Base-by-base conservation (phyloP, 64 coral and sea anemone species). In the Stylophora pistillata region DNA sequence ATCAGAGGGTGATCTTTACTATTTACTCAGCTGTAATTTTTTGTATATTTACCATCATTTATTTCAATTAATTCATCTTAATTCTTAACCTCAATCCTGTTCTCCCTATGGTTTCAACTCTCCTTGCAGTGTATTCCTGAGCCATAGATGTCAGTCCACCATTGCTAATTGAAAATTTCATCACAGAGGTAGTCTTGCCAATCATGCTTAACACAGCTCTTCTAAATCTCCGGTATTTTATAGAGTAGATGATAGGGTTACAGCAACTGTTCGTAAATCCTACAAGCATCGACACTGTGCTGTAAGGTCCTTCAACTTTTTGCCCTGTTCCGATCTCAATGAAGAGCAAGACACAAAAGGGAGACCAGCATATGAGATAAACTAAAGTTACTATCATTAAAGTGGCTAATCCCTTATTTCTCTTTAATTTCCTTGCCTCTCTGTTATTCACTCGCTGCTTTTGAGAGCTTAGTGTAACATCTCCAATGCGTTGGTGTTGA, bases 301-400 rank as follows among this genome's bases (percentile, higher is more conserved):
- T 21, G 28, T 68, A 68, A 18, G 32, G 61, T 0, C 81, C 82
- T 62, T 76, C 30, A 0, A 94, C 31, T 65, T 94, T 94, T 21
- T 80, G 47, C 4, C 74, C 88, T 14, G n/a, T 64, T 26, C 81
- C 93, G 3, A 94, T 94, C 55, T 94, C 93, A 55, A 94, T 32
- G 30, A 94, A 94, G 5, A 94, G 88, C 75, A 94, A 56, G n/a
- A 94, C 58, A 60, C 93, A 94, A 79, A 94, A 94, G 4, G 93
- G 93, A 7, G 93, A 94, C 93, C 93, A 94, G 27, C 93, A 94
- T 1, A 91, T 28, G 2, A 94, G 30, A 32, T 94, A 94, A 10
- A 66, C 85, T 18, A 90, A 53, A 34, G 80, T 94, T 3, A 94
- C 77, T 16, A 84, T 70, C 34, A 90, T 33, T 16, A 94, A 26